A percentile compares a stretch with the other conserved stretches of the same genome.
These are phyloP conservation scores for Lutraria rhynchaena DNA, from an alignment of 1,140 invertebrate species.

Conservation along the genomic window DNA sequence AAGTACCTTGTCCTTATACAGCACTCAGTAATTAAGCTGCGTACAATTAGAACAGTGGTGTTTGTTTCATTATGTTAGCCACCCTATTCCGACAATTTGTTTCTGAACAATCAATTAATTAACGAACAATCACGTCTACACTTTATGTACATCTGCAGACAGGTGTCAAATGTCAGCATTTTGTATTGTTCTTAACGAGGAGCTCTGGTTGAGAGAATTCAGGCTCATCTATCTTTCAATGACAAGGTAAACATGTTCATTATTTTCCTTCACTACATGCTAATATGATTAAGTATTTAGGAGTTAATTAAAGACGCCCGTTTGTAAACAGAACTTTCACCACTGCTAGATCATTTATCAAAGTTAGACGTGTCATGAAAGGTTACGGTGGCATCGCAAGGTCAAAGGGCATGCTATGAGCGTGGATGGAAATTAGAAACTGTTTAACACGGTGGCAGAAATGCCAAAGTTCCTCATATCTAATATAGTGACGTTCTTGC, in stretches of 20 bases:
- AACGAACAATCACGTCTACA: neutral
- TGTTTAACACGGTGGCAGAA: neutral
- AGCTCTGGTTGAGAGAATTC: neutral
- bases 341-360: conserved; percentile 3
- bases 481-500: neutral
- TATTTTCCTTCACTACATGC: neutral
- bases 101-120: neutral
- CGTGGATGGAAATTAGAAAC: neutral
- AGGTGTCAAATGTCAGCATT: neutral
- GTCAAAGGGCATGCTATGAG: neutral
- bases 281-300: neutral
- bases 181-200: neutral
- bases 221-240: neutral
- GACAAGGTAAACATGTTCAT: conserved; percentile 20
- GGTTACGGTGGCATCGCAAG: neutral
- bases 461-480: neutral
- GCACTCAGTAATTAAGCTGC: too few relatives aligned
- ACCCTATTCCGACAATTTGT: neutral
- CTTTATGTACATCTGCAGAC: neutral
- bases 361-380: neutral
- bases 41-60: too few relatives aligned
- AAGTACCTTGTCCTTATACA: too few relatives aligned
- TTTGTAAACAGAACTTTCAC: neutral
- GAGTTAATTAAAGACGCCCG: conserved; percentile 6
- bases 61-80: neutral